Conservation (phyloP, 92 coral and sea anemone genomes). For the Porites evermanni region DNA sequence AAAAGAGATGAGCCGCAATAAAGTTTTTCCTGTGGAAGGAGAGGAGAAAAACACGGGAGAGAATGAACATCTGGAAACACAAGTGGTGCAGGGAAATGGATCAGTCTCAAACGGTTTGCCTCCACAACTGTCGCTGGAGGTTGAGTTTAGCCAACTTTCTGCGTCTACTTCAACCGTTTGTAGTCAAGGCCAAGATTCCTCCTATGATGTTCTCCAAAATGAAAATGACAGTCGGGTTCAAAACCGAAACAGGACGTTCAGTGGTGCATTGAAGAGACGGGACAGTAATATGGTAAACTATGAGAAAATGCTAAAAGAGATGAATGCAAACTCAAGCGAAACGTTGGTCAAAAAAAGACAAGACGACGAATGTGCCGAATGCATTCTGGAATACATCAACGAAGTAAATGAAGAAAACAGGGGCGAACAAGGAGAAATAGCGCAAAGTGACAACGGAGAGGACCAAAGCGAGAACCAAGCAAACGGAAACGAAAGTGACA, state of each 20-base stretch:
- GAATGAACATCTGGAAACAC: background rate
- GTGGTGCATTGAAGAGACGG: slow-evolving; percentile 9
- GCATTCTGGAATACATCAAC: slow-evolving; percentile 28
- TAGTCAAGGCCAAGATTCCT: background rate
- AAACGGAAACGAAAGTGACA: background rate
- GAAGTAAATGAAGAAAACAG: background rate
- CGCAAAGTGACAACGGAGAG: background rate
- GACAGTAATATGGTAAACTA: slow-evolving; percentile 20
- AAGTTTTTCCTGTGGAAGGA: slow-evolving; percentile 15
- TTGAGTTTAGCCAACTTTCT: slow-evolving; percentile 19
- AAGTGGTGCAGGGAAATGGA: background rate
- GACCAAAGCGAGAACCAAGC: background rate
- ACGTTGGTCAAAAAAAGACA: slow-evolving; percentile 4
- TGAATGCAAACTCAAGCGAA: background rate
- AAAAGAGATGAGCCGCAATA: slow-evolving; percentile 35
- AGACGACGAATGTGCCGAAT: background rate
- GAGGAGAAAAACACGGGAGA: slow-evolving; percentile 1
- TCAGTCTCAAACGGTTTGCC: background rate
- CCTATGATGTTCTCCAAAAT: background rate
- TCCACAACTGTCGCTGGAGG: background rate
- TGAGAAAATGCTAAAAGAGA: slow-evolving; percentile 42
- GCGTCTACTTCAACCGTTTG: background rate
- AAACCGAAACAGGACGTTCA: no score
- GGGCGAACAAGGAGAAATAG: background rate
- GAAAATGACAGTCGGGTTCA: slow-evolving; percentile 3